These are phyloP conservation scores for Charanyca ferruginea DNA, from an alignment of 2,888 invertebrate species.

Conservation along the genomic window DNA sequence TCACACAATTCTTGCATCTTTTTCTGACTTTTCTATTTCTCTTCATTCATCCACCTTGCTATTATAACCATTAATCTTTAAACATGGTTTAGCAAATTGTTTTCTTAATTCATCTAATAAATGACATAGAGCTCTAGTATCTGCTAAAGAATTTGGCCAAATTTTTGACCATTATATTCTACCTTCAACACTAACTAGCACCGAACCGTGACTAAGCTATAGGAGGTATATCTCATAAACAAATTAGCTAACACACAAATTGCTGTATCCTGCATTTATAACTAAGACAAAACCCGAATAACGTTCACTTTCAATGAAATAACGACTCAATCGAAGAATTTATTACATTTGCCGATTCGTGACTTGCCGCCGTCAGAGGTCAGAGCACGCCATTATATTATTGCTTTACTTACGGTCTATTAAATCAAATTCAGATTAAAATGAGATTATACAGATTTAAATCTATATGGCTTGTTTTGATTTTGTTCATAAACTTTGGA, in stretches of 20 bases:
- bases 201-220: slow-evolving; percentile 39
- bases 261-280: slow-evolving; percentile 50
- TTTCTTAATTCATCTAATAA: too few relatives aligned
- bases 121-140: neutral
- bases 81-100: too few relatives aligned
- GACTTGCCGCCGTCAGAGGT: slow-evolving; percentile 64
- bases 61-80: too few relatives aligned
- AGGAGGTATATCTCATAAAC: slow-evolving; percentile 32
- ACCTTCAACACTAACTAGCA: neutral
- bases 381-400: slow-evolving; percentile 57
- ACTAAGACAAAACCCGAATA: slow-evolving; percentile 44
- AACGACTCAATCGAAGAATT: slow-evolving; percentile 67
- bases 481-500: slow-evolving; percentile 31
- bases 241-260: slow-evolving; percentile 54
- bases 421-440: slow-evolving; percentile 62
- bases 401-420: slow-evolving; percentile 54
- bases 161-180: neutral
- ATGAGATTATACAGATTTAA: slow-evolving; percentile 44
- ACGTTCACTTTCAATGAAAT: slow-evolving; percentile 67
- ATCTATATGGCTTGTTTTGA: slow-evolving; percentile 51
- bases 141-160: neutral
- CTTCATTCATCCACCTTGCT: too few relatives aligned
- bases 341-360: slow-evolving; percentile 66
- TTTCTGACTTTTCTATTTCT: too few relatives aligned
- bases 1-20: too few relatives aligned